Evolutionary conservation across 2,113 vertebrate species (phyloP).

Genomic region (Muntiacus reevesi): DNA sequence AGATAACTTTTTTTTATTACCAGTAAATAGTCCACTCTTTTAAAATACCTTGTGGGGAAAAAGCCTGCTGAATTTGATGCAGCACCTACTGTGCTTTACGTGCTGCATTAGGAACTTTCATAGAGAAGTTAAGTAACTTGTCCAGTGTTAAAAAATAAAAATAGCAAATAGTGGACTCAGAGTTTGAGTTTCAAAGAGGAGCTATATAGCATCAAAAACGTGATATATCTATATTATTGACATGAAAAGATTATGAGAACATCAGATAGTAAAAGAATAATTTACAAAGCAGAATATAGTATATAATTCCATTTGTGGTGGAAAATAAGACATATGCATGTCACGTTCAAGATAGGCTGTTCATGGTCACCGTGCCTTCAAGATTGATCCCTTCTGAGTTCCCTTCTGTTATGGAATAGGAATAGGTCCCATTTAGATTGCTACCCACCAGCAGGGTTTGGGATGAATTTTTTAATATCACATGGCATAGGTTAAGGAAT

Average conservation of each 20-base stretch:
- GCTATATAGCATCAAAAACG: neutral
- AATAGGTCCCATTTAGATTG: neutral
- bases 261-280: neutral
- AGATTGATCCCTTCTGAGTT: neutral
- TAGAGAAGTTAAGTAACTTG: neutral
- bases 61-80: neutral
- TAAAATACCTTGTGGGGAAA: neutral
- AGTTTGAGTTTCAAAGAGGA: slow-evolving; percentile 23
- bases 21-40: neutral
- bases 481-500: neutral
- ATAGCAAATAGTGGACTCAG: neutral
- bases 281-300: neutral
- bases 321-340: neutral
- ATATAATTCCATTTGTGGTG: neutral
- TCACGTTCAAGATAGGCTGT: neutral
- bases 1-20: neutral
- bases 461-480: neutral
- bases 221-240: neutral
- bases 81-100: neutral
- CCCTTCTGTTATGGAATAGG: neutral
- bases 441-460: neutral
- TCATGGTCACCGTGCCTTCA: neutral
- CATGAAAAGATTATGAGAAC: neutral
- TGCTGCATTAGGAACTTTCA: neutral
- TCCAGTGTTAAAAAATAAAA: neutral